Evolutionary conservation across 1,140 invertebrate species (phyloP).

Genomic region (Drosophila paulistorum): DNA sequence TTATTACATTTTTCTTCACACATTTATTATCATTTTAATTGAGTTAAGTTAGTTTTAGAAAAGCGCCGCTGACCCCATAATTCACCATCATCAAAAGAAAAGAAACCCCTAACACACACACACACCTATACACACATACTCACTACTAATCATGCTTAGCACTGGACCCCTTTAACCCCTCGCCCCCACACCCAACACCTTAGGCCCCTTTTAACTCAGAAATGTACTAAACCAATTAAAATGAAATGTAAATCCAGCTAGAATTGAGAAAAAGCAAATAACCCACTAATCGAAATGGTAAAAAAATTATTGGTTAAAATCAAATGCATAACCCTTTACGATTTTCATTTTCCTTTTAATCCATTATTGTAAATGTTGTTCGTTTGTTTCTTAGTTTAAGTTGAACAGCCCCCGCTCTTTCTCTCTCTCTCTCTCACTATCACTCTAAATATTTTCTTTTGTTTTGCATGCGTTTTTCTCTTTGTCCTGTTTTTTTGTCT

Average conservation of each 20-base stretch:
- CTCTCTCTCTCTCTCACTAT: not conserved
- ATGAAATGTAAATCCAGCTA: constrained; percentile 51
- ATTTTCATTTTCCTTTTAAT: not conserved
- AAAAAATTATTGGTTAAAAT: constrained; percentile 32
- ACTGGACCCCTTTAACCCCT: constrained; percentile 6
- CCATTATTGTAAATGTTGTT: constrained; percentile 46
- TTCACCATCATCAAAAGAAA: not conserved
- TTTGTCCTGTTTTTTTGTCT: not conserved
- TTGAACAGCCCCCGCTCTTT: constrained; percentile 37
- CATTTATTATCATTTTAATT: constrained; percentile 50
- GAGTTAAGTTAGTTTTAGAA: constrained; percentile 58
- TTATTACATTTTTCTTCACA: constrained; percentile 28
- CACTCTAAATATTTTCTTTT: constrained; percentile 14
- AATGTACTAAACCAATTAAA: constrained; percentile 34
- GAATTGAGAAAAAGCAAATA: constrained; percentile 45
- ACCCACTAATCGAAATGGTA: constrained; percentile 47
- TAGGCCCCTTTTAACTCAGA: constrained; percentile 9
- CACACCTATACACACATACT: constrained; percentile 22
- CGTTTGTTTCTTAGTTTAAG: constrained; percentile 33
- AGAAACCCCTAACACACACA: constrained; percentile 3
- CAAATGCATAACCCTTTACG: constrained; percentile 24
- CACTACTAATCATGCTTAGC: constrained; percentile 21
- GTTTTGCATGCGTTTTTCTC: constrained; percentile 29
- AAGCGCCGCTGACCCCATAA: constrained; percentile 52
- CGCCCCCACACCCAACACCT: constrained; percentile 13